phyloP scores from a whole-genome alignment of 2,888 invertebrate genomes.

The Eupithecia subumbrata region DNA sequence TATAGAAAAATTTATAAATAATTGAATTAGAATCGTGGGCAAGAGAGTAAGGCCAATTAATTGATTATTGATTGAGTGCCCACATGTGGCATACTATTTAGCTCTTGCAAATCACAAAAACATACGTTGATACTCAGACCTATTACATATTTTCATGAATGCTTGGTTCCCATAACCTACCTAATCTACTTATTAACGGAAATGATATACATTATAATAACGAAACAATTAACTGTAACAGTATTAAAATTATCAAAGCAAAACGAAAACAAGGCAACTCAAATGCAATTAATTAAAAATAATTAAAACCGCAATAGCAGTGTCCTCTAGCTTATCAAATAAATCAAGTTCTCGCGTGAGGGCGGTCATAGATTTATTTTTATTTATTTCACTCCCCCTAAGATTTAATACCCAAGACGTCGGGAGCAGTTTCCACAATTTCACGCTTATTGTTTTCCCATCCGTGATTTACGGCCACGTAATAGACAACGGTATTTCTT shows the following conservation, averaged over 20 bases:
- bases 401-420: conserved; percentile 81
- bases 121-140: neutral
- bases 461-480: conserved; percentile 81
- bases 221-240: neutral
- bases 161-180: neutral
- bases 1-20: too few species aligned
- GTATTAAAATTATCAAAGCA: conserved; percentile 8
- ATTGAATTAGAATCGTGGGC: too few species aligned
- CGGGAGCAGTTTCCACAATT: conserved; percentile 83
- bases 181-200: neutral
- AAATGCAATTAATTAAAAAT: conserved; percentile 59
- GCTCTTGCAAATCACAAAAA: too few species aligned
- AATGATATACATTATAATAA: neutral
- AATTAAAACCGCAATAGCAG: conserved; percentile 54
- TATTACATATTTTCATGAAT: neutral
- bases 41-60: too few species aligned
- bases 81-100: too few species aligned
- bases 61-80: too few species aligned
- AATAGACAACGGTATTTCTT: conserved; percentile 81
- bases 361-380: conserved; percentile 79
- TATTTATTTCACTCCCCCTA: conserved; percentile 83
- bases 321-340: conserved; percentile 60
- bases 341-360: conserved; percentile 78
- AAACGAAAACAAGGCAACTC: conserved; percentile 18
- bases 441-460: conserved; percentile 85